Evolutionary conservation across 1,140 invertebrate species (phyloP).

Genomic region (Drosophila kepulauana): DNA sequence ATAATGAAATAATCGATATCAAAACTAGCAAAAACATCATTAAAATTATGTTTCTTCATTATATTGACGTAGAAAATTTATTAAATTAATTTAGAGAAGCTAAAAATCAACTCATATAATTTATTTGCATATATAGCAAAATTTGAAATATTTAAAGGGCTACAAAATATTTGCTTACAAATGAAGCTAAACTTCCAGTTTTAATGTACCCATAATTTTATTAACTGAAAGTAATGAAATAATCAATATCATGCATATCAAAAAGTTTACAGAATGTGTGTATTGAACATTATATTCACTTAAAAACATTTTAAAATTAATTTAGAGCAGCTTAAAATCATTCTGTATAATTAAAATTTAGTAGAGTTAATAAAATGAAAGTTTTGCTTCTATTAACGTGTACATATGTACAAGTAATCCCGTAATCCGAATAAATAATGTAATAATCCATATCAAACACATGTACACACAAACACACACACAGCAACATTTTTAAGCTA

Average conservation of each 20-base stretch:
- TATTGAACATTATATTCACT: background rate
- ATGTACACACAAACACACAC: slow-evolving; percentile 7
- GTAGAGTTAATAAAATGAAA: background rate
- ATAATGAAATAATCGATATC: too few relatives aligned
- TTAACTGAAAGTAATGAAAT: too few relatives aligned
- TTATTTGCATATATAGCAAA: too few relatives aligned
- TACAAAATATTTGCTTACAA: too few relatives aligned
- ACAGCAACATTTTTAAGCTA: slow-evolving; percentile 8
- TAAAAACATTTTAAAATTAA: background rate
- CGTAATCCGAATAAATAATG: slow-evolving; percentile 9
- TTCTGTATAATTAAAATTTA: background rate
- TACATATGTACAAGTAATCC: background rate
- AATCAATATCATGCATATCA: background rate
- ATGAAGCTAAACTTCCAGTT: too few relatives aligned
- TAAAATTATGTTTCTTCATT: too few relatives aligned
- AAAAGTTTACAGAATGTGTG: background rate
- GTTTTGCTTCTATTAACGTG: background rate
- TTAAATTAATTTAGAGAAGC: too few relatives aligned
- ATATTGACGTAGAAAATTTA: too few relatives aligned
- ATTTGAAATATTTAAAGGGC: too few relatives aligned
- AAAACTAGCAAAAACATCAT: too few relatives aligned
- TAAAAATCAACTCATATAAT: too few relatives aligned
- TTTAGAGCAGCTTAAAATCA: background rate
- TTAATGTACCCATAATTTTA: too few relatives aligned
- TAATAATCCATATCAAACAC: slow-evolving; percentile 4